Conservation (phyloP, 1,140 invertebrate species). For the Conopomorpha cramerella region DNA sequence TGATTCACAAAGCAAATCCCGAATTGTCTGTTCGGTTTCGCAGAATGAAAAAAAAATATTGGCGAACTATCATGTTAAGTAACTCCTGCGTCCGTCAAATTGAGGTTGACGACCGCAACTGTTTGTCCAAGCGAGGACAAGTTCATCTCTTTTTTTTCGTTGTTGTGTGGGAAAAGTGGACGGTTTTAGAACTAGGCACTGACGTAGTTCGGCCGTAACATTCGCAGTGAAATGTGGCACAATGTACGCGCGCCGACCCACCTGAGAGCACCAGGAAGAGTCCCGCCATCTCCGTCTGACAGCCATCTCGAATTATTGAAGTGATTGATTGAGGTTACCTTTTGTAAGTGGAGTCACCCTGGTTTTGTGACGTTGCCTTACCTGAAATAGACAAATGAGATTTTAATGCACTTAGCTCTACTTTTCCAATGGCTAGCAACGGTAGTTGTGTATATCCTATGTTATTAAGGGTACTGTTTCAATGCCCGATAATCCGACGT, state of each 20-base stretch:
- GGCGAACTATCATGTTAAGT: no score
- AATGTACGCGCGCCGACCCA: slow-evolving; percentile 17
- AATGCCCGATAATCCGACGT: no score
- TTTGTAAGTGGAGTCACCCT: slow-evolving; percentile 27
- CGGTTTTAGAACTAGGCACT: not conserved
- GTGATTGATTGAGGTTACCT: no score
- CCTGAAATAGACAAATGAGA: slow-evolving; percentile 30
- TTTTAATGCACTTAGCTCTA: slow-evolving; percentile 3
- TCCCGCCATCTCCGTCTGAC: slow-evolving; percentile 23
- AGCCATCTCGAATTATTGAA: slow-evolving; percentile 3
- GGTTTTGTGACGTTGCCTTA: no score
- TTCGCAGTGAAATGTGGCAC: slow-evolving; percentile 16
- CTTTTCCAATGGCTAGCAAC: no score
- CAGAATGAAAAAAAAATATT: no score
- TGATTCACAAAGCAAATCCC: no score
- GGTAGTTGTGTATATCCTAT: no score
- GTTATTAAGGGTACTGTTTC: no score
- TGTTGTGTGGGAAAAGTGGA: no score
- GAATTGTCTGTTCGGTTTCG: no score
- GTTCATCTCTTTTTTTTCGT: slow-evolving; percentile 25
- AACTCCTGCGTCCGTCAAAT: no score
- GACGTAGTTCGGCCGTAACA: slow-evolving; percentile 4
- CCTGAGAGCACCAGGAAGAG: slow-evolving; percentile 9
- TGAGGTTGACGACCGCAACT: slow-evolving; percentile 40
- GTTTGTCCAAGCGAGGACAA: slow-evolving; percentile 34